A percentile compares a stretch with the other conserved stretches of the same genome.
Evolutionary conservation across 2,113 vertebrate species (phyloP).

Genomic region (Butastur rufipennis): DNA sequence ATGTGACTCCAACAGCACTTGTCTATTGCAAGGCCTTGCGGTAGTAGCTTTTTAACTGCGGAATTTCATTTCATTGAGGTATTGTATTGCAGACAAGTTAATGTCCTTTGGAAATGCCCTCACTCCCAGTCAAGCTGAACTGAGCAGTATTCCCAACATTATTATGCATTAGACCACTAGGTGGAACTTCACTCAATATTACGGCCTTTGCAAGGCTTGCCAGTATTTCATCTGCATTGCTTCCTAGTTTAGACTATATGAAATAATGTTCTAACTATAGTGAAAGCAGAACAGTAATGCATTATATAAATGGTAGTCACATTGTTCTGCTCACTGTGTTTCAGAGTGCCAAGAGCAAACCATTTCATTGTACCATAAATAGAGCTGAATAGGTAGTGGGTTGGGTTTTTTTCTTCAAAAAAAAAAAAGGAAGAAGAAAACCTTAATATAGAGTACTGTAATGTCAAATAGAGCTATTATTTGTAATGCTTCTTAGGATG

Average conservation of each 20-base stretch:
- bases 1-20: not conserved
- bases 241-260: not conserved
- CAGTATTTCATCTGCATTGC: not conserved
- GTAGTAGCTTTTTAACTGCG: not conserved
- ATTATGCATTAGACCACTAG: not conserved
- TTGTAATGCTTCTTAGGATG: not conserved
- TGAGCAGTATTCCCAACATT: not conserved
- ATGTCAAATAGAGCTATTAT: not conserved
- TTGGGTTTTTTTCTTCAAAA: not conserved
- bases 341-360: constrained; percentile 23
- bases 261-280: constrained; percentile 23
- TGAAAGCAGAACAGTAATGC: not conserved
- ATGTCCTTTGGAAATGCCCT: not conserved
- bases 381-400: not conserved
- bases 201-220: not conserved
- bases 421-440: not conserved
- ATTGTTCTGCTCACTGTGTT: constrained; percentile 5
- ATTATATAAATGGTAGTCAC: constrained; percentile 25
- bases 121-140: not conserved
- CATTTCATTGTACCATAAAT: constrained; percentile 16
- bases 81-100: not conserved
- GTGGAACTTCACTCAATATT: constrained; percentile 9
- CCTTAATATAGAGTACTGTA: not conserved
- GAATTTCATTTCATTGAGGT: not conserved
- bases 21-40: not conserved